Percentiles rank a stretch among this genome's conserved stretches.
Evolutionary conservation across 2,797 vertebrate genomes (phyloP).

Genomic region (Aeoliscus strigatus): DNA sequence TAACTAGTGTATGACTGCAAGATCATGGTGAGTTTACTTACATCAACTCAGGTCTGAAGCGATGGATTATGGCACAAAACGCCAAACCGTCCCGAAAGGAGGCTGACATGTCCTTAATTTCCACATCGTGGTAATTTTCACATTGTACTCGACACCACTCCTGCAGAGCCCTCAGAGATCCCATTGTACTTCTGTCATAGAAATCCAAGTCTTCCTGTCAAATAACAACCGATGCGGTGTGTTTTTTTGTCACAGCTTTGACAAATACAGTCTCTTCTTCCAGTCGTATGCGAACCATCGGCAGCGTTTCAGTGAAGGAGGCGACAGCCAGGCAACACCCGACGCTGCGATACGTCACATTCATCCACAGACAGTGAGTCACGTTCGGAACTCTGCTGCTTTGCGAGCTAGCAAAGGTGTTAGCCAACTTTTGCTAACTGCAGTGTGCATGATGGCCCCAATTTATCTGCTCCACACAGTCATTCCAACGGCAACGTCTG

Average conservation of each 20-base stretch:
- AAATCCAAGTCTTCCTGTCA: background rate
- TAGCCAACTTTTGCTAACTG: slow-evolving; percentile 47
- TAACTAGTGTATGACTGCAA: too few relatives aligned
- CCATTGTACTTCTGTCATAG: slow-evolving; percentile 73
- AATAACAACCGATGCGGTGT: too few relatives aligned
- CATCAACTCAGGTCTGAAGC: slow-evolving; percentile 90
- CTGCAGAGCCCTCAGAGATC: slow-evolving; percentile 87
- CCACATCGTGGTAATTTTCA: slow-evolving; percentile 83
- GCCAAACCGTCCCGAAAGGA: slow-evolving; percentile 94
- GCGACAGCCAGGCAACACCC: slow-evolving; percentile 54
- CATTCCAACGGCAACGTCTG: too few relatives aligned
- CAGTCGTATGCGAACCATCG: too few relatives aligned
- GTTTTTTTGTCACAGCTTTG: too few relatives aligned
- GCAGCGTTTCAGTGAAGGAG: slow-evolving; percentile 12
- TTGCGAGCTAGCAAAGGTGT: slow-evolving; percentile 8
- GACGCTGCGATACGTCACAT: slow-evolving; percentile 17
- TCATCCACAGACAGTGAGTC: slow-evolving; percentile 45
- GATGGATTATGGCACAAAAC: slow-evolving; percentile 95
- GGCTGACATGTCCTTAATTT: slow-evolving; percentile 86
- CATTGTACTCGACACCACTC: slow-evolving; percentile 92
- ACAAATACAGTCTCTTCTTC: slow-evolving; percentile 2
- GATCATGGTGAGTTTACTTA: slow-evolving; percentile 70
- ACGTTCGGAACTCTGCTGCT: slow-evolving; percentile 23
- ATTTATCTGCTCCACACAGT: too few relatives aligned
- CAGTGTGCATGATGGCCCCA: too few relatives aligned